Conservation (phyloP, 2,888 invertebrate genomes). For the Stictocephala bisonia region DNA sequence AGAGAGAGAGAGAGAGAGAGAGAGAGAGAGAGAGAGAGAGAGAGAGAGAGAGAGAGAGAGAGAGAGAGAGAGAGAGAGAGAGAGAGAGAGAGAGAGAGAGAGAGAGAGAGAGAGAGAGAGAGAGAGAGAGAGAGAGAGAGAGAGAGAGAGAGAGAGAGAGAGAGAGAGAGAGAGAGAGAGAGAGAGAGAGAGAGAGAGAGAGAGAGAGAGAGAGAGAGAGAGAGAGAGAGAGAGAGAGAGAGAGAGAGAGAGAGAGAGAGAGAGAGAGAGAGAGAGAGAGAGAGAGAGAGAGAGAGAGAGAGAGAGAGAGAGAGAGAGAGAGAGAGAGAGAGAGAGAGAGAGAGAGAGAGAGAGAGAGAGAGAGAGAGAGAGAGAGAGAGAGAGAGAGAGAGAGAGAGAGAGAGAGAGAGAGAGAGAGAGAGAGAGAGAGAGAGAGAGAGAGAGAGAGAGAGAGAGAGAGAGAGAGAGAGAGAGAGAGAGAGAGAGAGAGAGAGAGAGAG, state of each 20-base stretch:
- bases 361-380: not conserved
- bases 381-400: not conserved
- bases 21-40: not conserved
- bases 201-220: slow-evolving; percentile 17
- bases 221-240: not conserved
- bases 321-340: not conserved
- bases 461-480: slow-evolving; percentile 4
- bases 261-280: slow-evolving; percentile 4
- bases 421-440: not conserved
- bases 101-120: not conserved
- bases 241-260: not conserved
- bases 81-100: not conserved
- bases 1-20: not conserved
- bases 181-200: not conserved
- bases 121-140: not conserved
- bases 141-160: not conserved
- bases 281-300: not conserved
- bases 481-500: not conserved
- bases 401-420: slow-evolving; percentile 17
- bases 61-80: not conserved
- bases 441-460: not conserved
- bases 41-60: not conserved
- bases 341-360: not conserved
- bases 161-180: not conserved
- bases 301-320: not conserved